Evolutionary conservation across 2,797 vertebrate genomes (phyloP).

Genomic region (Mallotus villosus): DNA sequence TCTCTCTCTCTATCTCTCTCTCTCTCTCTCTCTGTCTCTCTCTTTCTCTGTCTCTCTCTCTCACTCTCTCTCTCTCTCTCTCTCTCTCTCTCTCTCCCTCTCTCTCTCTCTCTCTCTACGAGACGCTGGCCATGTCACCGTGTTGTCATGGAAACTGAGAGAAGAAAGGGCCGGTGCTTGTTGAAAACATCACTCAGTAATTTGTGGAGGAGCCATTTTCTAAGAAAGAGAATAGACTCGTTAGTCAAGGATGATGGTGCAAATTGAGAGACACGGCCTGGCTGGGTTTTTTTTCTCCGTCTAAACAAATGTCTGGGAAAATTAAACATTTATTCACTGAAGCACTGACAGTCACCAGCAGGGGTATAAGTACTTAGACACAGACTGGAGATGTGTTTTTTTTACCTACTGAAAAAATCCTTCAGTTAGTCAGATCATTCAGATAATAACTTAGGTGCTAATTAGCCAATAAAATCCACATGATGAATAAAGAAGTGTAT

Average conservation of each 20-base stretch:
- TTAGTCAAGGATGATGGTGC: constrained; percentile 53
- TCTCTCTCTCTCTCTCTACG: constrained; percentile 52
- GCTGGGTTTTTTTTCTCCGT: background rate
- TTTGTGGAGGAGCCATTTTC: constrained; percentile 74
- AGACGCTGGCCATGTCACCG: constrained; percentile 69
- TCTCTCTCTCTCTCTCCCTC: constrained; percentile 32
- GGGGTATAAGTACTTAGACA: background rate
- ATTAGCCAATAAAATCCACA: background rate
- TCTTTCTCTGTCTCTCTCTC: constrained; percentile 43
- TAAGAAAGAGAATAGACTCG: constrained; percentile 57
- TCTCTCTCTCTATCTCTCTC: constrained; percentile 44
- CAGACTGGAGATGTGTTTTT: background rate
- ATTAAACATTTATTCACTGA: constrained; percentile 12
- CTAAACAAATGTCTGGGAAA: background rate
- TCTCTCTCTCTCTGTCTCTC: constrained; percentile 55
- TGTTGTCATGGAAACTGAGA: constrained; percentile 82
- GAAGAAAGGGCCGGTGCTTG: constrained; percentile 72
- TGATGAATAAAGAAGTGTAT: background rate
- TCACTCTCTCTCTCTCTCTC: constrained; percentile 52
- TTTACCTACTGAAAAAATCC: background rate
- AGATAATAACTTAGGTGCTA: background rate
- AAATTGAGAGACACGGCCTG: constrained; percentile 18
- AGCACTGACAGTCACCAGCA: background rate
- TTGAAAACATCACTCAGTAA: constrained; percentile 73
- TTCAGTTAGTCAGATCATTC: background rate